Base-by-base conservation (phyloP, 2,113 vertebrate genomes). In the Carlito syrichta region DNA sequence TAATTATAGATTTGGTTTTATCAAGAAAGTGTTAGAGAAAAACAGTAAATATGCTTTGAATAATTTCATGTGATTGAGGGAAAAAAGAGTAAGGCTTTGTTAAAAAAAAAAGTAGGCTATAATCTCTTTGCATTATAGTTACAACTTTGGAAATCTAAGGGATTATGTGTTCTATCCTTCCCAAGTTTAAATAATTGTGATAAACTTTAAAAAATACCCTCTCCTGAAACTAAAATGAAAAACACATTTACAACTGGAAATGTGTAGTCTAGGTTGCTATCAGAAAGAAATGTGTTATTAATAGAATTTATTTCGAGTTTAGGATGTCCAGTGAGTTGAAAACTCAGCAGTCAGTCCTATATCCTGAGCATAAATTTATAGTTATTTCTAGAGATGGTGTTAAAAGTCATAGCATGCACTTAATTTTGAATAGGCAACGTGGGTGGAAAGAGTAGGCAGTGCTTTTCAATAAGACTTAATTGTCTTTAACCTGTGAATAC, bases 381-480 rank as follows among this genome's bases (percentile, higher is more conserved):
- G 89, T 74, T 94, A 92, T 94, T 97, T 97, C 91, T 82, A 86
- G 90, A 96, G 73, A 94, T 54, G 38, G 58, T 86, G 91, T 89
- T 96, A 96, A 96, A 97, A 97, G 71, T 95, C 83, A 94, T 43
- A 93, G 50, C 60, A 86, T 43, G 66, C 35, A 96, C 71, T 62
- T 97, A 90, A 91, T 97, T 97, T 94, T 96, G 96, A 97, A 95
- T 82, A 97, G 95, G 92, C 38, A 93, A 81, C 5, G 97, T 97
- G 90, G 97, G 98, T 56, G 87, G 97, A 85, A 96, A 95, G 97
- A 82, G 97, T 97, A 90, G 97, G 97, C 71, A 94, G 95, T 92
- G 45, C 76, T 97, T 96, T 97, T 97, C 90, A 97, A 60, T 90
- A 96, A 95, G 94, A 94, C 56, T 96, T 97, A 96, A 97, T 97